Evolutionary conservation across 2,113 vertebrate species (phyloP).

Genomic region (Caranx melampygus): DNA sequence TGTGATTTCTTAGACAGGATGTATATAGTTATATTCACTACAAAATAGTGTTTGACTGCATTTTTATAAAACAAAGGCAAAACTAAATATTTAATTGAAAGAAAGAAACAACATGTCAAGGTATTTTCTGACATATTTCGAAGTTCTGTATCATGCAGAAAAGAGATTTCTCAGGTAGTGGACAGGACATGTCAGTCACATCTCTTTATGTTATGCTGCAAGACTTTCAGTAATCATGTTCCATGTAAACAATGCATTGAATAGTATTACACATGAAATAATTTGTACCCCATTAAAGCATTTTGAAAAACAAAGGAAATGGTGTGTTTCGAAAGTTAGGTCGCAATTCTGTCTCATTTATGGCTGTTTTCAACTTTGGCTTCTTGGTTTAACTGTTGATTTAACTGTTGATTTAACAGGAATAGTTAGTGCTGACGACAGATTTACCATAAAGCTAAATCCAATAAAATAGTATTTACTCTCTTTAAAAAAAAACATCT

Average conservation of each 20-base stretch:
- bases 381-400: constrained; percentile 37
- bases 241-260: constrained; percentile 47
- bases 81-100: constrained; percentile 60
- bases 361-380: constrained; percentile 55
- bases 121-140: constrained; percentile 48
- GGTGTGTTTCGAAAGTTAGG: constrained; percentile 18
- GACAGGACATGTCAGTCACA: constrained; percentile 29
- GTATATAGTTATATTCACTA: constrained; percentile 24
- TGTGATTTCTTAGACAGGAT: constrained; percentile 26
- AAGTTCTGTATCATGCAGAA: constrained; percentile 63
- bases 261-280: constrained; percentile 13
- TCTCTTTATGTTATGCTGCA: constrained; percentile 34
- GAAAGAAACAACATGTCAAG: constrained; percentile 58
- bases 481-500: constrained; percentile 17
- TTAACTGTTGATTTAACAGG: constrained; percentile 1
- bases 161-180: constrained; percentile 31
- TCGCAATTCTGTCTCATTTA: constrained; percentile 36
- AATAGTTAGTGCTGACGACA: constrained; percentile 29
- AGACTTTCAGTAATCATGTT: constrained; percentile 25
- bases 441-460: constrained; percentile 16
- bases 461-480: constrained; percentile 4
- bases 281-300: constrained; percentile 4
- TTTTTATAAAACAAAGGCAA: constrained; percentile 51
- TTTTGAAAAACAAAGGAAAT: constrained; percentile 26
- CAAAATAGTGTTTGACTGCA: constrained; percentile 45